Conservation (phyloP, 2,113 vertebrate genomes). For the Macrotis lagotis region DNA sequence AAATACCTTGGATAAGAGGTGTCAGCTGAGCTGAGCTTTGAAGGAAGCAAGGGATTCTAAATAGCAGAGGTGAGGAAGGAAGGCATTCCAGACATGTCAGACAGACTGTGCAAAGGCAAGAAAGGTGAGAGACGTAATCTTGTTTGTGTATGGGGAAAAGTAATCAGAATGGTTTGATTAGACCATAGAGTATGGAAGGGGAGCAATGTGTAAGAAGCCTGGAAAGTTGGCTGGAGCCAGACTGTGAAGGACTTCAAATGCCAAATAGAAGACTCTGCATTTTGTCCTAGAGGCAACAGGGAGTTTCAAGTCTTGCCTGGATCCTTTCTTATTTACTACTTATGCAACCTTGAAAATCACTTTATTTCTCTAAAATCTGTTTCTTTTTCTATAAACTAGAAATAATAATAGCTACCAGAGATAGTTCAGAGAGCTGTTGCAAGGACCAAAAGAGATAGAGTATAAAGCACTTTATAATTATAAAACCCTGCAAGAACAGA, state of each 20-base stretch:
- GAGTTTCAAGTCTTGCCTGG: neutral
- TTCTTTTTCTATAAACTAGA: constrained; percentile 12
- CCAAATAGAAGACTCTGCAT: neutral
- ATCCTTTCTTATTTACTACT: neutral
- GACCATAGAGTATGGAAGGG: neutral
- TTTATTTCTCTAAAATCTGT: neutral
- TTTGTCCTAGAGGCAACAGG: neutral
- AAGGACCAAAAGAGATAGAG: neutral
- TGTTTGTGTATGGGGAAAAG: neutral
- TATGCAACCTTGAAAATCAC: neutral
- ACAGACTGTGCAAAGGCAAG: neutral
- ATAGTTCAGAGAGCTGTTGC: neutral
- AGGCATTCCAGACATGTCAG: neutral
- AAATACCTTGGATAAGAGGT: neutral
- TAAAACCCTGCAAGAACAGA: neutral
- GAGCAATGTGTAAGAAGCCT: neutral
- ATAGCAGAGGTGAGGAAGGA: neutral
- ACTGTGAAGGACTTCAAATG: neutral
- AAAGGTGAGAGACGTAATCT: neutral
- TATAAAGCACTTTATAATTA: neutral
- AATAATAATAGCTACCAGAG: neutral
- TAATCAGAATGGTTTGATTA: neutral
- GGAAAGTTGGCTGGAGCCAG: neutral
- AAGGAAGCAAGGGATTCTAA: neutral
- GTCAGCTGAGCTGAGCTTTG: neutral